phyloP scores from a whole-genome alignment of 2,797 vertebrate species.

The Petrocephalus schoutedeni region DNA sequence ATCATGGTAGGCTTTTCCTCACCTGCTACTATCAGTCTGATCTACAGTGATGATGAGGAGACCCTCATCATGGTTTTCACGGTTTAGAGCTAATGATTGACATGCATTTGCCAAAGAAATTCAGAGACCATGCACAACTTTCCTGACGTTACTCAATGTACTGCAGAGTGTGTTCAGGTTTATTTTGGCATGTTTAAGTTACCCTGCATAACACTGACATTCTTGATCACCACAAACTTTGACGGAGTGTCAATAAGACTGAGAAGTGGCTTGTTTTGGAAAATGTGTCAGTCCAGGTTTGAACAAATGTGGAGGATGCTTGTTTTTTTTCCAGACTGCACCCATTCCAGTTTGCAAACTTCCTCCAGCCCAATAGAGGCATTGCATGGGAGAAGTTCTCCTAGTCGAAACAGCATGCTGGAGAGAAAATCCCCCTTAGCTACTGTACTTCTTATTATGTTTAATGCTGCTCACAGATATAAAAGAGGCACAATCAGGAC shows the following conservation, averaged over 20 bases:
- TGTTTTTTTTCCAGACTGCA: not conserved
- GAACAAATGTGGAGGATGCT: not conserved
- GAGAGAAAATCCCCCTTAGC: not conserved
- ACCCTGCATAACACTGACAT: not conserved
- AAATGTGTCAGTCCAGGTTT: not conserved
- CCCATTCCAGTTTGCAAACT: not conserved
- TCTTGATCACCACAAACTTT: not conserved
- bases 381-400: not conserved
- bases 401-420: not conserved
- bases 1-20: slow-evolving; percentile 34
- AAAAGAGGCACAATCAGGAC: not conserved
- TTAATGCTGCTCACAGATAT: not conserved
- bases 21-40: not conserved
- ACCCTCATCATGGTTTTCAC: too few species aligned
- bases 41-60: not conserved
- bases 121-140: not conserved
- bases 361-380: not conserved
- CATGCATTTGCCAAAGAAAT: not conserved
- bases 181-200: not conserved
- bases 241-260: not conserved
- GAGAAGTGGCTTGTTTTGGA: not conserved
- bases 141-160: not conserved
- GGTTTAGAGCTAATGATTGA: not conserved
- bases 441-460: not conserved
- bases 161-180: too few species aligned